Conservation (phyloP, 2,888 invertebrate species). For the Thelaira solivaga region DNA sequence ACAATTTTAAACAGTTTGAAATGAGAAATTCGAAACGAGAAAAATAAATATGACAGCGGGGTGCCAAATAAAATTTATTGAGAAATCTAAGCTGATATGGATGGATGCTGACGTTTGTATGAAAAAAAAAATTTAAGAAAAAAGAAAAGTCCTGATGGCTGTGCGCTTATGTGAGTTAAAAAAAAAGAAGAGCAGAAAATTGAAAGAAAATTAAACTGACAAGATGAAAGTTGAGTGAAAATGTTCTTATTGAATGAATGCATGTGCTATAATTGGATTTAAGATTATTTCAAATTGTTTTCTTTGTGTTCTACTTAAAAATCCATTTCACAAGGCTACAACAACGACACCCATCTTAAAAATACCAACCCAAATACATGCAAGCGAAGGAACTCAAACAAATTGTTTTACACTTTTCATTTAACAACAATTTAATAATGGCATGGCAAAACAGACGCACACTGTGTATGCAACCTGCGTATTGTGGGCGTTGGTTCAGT, state of each 20-base stretch:
- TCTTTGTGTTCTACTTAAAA: slow-evolving; percentile 64
- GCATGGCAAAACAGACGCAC: too few species aligned
- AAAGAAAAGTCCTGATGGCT: too few species aligned
- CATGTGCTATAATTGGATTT: slow-evolving; percentile 66
- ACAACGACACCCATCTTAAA: slow-evolving; percentile 45
- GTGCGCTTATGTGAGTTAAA: background rate
- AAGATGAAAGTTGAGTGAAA: slow-evolving; percentile 63
- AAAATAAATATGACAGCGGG: slow-evolving; percentile 60
- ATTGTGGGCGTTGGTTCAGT: too few species aligned
- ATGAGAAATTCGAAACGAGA: slow-evolving; percentile 24
- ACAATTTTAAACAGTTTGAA: slow-evolving; percentile 28
- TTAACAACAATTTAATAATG: too few species aligned
- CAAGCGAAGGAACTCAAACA: background rate
- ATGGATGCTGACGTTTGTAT: background rate
- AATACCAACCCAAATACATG: slow-evolving; percentile 3
- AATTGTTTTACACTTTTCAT: background rate
- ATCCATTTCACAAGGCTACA: slow-evolving; percentile 59
- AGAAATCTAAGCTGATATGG: slow-evolving; percentile 42
- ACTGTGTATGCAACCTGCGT: too few species aligned
- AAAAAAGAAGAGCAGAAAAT: slow-evolving; percentile 27
- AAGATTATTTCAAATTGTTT: slow-evolving; percentile 63
- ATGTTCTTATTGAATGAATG: slow-evolving; percentile 58
- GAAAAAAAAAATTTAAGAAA: too few species aligned
- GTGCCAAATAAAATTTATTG: slow-evolving; percentile 55
- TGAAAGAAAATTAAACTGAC: slow-evolving; percentile 63